These are phyloP conservation scores for Naso thynnoides DNA, from an alignment of 2,797 vertebrate genomes.

Conservation along the genomic window DNA sequence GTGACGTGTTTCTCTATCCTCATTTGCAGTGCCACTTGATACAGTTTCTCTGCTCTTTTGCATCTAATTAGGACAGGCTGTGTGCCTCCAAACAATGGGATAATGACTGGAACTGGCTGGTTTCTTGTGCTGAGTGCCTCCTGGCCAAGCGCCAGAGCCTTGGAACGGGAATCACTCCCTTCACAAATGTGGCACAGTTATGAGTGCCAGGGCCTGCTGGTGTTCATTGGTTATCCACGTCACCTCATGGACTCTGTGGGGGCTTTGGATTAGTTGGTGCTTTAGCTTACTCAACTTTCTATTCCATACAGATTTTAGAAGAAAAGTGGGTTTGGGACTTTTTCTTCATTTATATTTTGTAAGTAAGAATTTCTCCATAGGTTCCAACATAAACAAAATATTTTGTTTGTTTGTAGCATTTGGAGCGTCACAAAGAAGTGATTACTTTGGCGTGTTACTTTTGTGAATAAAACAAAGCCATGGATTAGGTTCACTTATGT, in stretches of 20 bases:
- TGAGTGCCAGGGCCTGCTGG: conserved; percentile 32
- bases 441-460: too few relatives aligned
- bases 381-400: not conserved
- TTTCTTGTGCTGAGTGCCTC: conserved; percentile 50
- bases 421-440: too few relatives aligned
- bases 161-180: conserved; percentile 56
- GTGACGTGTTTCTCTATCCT: conserved; percentile 63
- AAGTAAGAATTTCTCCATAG: too few relatives aligned
- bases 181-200: conserved; percentile 45
- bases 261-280: not conserved
- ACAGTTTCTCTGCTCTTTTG: conserved; percentile 70
- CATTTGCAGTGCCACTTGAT: conserved; percentile 66
- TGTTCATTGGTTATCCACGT: conserved; percentile 37
- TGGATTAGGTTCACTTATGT: too few relatives aligned
- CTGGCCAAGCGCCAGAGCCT: conserved; percentile 63
- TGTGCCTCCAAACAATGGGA: conserved; percentile 79
- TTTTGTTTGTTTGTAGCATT: not conserved
- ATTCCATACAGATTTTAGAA: not conserved
- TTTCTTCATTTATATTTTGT: not conserved
- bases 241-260: conserved; percentile 12
- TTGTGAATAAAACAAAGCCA: too few relatives aligned
- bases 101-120: conserved; percentile 76
- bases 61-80: conserved; percentile 81
- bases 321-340: not conserved
- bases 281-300: conserved; percentile 1